phyloP scores from a whole-genome alignment of 2,113 vertebrate genomes.

The Butorides virescens region DNA sequence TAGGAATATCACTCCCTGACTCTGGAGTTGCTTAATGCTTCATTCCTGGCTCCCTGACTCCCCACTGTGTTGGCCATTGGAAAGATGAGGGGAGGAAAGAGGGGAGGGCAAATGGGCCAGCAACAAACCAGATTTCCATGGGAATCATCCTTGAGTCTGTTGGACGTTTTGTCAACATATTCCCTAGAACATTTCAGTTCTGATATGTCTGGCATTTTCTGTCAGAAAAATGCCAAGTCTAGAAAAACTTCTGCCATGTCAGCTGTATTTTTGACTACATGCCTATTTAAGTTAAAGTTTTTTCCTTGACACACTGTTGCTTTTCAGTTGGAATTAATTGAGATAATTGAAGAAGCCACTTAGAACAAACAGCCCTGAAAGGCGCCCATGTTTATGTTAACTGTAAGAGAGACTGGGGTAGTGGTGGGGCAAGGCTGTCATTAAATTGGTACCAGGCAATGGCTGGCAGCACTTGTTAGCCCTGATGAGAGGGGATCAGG shows the following conservation, averaged over 20 bases:
- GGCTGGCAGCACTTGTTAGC: background rate
- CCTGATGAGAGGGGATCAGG: background rate
- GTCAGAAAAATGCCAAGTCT: background rate
- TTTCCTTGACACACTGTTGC: background rate
- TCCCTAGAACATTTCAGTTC: background rate
- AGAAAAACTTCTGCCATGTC: background rate
- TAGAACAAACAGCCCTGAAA: background rate
- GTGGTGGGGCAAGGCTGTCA: background rate
- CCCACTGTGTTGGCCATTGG: fast-evolving
- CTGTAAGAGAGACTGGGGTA: background rate
- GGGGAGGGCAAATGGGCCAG: background rate
- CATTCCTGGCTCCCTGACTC: background rate
- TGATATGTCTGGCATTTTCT: background rate
- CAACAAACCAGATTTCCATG: background rate
- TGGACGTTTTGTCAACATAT: background rate
- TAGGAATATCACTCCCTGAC: background rate
- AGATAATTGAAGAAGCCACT: background rate
- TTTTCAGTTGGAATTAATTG: slow-evolving; percentile 9
- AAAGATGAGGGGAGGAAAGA: background rate
- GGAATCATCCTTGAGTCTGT: background rate
- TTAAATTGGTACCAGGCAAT: background rate
- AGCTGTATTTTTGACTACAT: background rate
- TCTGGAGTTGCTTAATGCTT: background rate
- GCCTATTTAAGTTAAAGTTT: background rate
- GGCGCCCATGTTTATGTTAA: background rate